Conservation (phyloP, 2,888 invertebrate species). For the Drosophila cracens region DNA sequence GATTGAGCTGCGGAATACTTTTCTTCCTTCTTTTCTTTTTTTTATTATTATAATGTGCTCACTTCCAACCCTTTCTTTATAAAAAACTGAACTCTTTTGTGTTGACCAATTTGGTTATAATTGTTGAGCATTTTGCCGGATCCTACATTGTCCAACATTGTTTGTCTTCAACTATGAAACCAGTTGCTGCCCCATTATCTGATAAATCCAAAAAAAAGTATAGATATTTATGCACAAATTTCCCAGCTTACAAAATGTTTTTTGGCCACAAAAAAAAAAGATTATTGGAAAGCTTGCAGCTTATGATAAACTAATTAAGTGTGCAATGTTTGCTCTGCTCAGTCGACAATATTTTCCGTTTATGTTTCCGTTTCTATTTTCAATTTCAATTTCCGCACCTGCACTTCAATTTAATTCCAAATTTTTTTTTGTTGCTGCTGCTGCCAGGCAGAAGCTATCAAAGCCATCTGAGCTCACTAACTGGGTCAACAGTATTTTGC, state of each 20-base stretch:
- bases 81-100: slow-evolving; percentile 24
- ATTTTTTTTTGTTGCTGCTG: not conserved
- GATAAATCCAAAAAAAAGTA: not conserved
- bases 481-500: slow-evolving; percentile 70
- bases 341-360: slow-evolving; percentile 56
- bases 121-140: slow-evolving; percentile 49
- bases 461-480: slow-evolving; percentile 53
- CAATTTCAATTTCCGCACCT: slow-evolving; percentile 73
- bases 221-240: slow-evolving; percentile 1
- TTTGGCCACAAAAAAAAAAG: not conserved
- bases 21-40: slow-evolving; percentile 30
- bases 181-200: slow-evolving; percentile 14
- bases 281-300: slow-evolving; percentile 11
- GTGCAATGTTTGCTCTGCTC: slow-evolving; percentile 30
- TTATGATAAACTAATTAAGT: slow-evolving; percentile 53
- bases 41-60: slow-evolving; percentile 29
- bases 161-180: slow-evolving; percentile 31
- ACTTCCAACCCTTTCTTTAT: not conserved
- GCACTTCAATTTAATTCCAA: slow-evolving; percentile 66
- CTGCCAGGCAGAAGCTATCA: slow-evolving; percentile 36
- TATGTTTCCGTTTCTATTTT: slow-evolving; percentile 31
- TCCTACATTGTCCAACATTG: slow-evolving; percentile 40
- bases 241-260: slow-evolving; percentile 2
- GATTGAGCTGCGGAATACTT: slow-evolving; percentile 70
- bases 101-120: slow-evolving; percentile 60